Conservation (phyloP, 2,797 vertebrate genomes). For the Cetoscarus ocellatus region DNA sequence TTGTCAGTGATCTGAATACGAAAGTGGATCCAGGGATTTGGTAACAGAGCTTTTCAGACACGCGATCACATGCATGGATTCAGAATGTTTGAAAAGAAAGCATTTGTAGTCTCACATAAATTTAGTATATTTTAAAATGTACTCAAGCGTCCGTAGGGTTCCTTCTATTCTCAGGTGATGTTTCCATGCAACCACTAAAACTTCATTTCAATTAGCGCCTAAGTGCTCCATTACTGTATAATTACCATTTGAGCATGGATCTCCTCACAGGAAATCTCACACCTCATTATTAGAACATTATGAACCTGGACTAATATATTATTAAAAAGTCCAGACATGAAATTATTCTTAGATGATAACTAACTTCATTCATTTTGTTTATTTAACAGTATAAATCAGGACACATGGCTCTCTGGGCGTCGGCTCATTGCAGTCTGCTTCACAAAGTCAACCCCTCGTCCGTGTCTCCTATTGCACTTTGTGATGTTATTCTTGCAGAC, state of each 20-base stretch:
- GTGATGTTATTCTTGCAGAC: conserved; percentile 52
- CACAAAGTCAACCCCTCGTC: conserved; percentile 17
- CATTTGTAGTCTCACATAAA: neutral
- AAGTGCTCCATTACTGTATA: conserved; percentile 12
- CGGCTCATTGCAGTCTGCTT: conserved; percentile 23
- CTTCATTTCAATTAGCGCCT: conserved; percentile 10
- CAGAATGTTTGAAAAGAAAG: neutral
- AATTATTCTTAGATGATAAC: neutral
- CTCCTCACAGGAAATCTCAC: conserved; percentile 19
- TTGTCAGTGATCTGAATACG: no score
- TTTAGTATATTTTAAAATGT: neutral
- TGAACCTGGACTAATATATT: neutral
- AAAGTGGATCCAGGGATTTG: no score
- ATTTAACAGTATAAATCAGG: neutral
- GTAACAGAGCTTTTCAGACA: no score
- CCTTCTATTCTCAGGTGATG: neutral
- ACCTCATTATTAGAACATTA: conserved; percentile 11
- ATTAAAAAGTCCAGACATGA: conserved; percentile 2
- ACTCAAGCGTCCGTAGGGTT: no score
- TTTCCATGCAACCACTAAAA: conserved; percentile 1
- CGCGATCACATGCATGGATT: no score
- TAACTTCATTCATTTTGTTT: neutral
- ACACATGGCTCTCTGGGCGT: neutral
- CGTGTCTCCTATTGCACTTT: conserved; percentile 28
- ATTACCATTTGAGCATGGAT: conserved; percentile 11